Conservation (phyloP, 2,113 vertebrate species). For the Aythya baeri region DNA sequence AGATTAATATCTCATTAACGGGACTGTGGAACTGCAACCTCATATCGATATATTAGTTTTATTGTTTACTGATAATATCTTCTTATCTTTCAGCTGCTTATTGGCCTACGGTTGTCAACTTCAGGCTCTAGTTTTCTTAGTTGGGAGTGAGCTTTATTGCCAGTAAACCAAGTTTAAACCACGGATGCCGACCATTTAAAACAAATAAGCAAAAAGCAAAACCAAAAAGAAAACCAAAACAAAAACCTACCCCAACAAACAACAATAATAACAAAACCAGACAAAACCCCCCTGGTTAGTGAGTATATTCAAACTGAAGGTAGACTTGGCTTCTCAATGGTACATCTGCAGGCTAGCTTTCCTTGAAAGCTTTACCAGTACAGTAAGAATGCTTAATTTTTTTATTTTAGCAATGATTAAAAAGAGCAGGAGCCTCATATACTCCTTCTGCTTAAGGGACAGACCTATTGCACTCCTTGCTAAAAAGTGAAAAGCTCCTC, state of each 20-base stretch:
- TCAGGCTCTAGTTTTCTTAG: background rate
- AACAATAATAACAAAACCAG: background rate
- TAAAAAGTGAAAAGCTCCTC: conserved; percentile 47
- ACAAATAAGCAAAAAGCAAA: background rate
- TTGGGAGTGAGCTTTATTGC: background rate
- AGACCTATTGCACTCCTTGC: background rate
- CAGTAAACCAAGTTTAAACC: background rate
- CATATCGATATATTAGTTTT: background rate
- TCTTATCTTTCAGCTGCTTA: background rate
- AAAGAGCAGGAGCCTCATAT: background rate
- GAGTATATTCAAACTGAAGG: background rate
- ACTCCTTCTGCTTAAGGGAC: background rate
- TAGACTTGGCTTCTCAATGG: background rate
- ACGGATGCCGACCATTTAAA: background rate
- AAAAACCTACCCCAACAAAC: background rate
- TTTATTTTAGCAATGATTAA: background rate
- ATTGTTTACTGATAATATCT: background rate
- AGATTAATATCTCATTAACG: conserved; percentile 20
- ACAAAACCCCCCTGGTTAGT: background rate
- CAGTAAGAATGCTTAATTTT: background rate
- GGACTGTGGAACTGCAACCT: background rate
- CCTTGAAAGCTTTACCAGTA: background rate
- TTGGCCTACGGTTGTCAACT: background rate
- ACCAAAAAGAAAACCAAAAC: too few relatives aligned
- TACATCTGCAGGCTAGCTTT: background rate